Evolutionary conservation across 2,797 vertebrate species (phyloP), one percentile per base, ranked within the genome.

Genomic region (Myotis pilosus): DNA sequence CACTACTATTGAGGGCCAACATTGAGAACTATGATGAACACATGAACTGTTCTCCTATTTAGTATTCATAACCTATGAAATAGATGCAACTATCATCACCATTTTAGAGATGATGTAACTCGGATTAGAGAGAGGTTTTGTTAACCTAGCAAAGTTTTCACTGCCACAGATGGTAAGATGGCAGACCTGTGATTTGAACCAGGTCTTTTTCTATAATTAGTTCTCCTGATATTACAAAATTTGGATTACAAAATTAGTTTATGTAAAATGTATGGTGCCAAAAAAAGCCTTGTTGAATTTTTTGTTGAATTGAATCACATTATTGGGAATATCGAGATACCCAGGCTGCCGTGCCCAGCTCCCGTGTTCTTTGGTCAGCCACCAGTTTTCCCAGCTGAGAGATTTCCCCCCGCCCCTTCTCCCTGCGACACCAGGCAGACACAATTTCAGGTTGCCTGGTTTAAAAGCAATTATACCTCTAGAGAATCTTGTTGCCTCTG

Each of bases 391-490:
- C 80, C 62, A 75, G 44, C 69, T 84, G 55, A 89, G 55, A 53
- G 28, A 33, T 55, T 38, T 30, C 55, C 8, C 9, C 28, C 41
- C 41, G 8, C 41, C 20, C 7, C 17, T 33, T 25, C 74, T 85
- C 76, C 11, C 72, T 12, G 49, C 81, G 82, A 8, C 12, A 69
- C 36, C 51, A 87, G 86, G 89, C 96, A 95, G 90, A 89, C 71
- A 85, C 80, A 66, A 94, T 96, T 97, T 97, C 94, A 97, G 83
- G 92, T 94, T 95, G 96, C 95, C 93, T 96, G 89, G 94, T 95
- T 97, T 96, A 95, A 95, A 97, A 94, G 96, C 96, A 97, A 97
- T 97, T 97, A 92, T n/a, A 87, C 74, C 87, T 38, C 78, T 41
- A 49, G 95, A 94, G 97, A 92, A 96, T 93, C 96, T 57, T 91